These are phyloP conservation scores for Podocnemis expansa DNA, from an alignment of 2,113 vertebrate genomes.

Conservation along the genomic window DNA sequence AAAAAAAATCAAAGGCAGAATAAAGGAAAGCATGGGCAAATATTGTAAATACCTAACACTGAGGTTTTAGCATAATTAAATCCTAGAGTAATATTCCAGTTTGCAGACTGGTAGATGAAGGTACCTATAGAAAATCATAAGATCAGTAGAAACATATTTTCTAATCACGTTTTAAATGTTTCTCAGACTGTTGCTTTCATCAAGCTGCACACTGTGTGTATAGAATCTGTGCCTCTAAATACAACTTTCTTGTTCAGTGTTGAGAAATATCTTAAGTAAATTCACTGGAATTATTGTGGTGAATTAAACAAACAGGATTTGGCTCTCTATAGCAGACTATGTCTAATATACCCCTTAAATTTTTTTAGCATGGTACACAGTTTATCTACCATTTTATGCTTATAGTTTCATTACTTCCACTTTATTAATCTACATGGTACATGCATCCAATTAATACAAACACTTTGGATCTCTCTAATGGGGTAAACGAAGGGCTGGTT, in stretches of 20 bases:
- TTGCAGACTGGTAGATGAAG: background rate
- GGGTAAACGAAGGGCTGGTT: background rate
- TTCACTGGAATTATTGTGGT: background rate
- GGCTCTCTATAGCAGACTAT: background rate
- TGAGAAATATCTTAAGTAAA: background rate
- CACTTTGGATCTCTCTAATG: background rate
- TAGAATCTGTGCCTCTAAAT: background rate
- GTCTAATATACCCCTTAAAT: background rate
- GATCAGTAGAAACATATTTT: background rate
- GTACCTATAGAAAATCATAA: background rate
- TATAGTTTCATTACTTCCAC: background rate
- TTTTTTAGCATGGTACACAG: background rate
- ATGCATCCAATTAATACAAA: background rate
- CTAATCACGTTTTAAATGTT: background rate
- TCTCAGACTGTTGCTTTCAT: background rate
- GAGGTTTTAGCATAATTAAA: background rate
- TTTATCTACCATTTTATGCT: background rate
- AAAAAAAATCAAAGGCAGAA: background rate
- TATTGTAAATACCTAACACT: background rate
- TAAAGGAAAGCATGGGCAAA: slow-evolving; percentile 2
- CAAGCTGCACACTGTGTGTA: background rate
- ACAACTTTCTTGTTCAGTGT: background rate
- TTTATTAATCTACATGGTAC: background rate
- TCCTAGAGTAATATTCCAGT: background rate
- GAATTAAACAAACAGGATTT: background rate